phyloP scores from a whole-genome alignment of 1,140 invertebrate species.

The Sweltsa coloradensis region DNA sequence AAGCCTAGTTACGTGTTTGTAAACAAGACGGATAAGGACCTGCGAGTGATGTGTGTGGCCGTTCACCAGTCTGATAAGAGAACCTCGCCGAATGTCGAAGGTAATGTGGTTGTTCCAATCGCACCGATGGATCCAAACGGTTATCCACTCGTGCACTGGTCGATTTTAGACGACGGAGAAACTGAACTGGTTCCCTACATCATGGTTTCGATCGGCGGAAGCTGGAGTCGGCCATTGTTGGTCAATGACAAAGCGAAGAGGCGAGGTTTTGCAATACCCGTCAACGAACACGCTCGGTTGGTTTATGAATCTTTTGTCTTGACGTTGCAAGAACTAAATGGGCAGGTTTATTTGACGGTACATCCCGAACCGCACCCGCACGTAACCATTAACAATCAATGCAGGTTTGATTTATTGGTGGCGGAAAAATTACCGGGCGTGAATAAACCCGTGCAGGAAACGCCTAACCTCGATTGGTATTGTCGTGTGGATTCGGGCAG shows the following conservation, averaged over 20 bases:
- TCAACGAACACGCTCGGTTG: slow-evolving; percentile 26
- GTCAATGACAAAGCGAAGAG: slow-evolving; percentile 1
- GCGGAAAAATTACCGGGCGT: slow-evolving; percentile 20
- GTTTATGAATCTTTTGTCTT: slow-evolving; percentile 18
- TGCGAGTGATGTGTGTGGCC: too few species aligned
- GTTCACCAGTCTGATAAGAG: too few species aligned
- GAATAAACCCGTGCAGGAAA: slow-evolving; percentile 1
- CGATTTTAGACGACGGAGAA: slow-evolving; percentile 12
- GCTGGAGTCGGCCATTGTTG: slow-evolving; percentile 14
- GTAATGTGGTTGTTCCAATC: too few species aligned
- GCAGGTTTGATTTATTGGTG: slow-evolving; percentile 28
- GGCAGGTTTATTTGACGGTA: slow-evolving; percentile 41
- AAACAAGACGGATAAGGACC: too few species aligned
- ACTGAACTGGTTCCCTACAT: slow-evolving; percentile 12
- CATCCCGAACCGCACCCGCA: slow-evolving; percentile 43
- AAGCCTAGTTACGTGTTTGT: slow-evolving; percentile 13
- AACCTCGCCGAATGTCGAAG: too few species aligned
- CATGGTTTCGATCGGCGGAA: slow-evolving; percentile 8
- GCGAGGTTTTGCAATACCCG: slow-evolving; percentile 8
- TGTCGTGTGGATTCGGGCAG: neutral
- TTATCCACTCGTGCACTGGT: slow-evolving; percentile 14
- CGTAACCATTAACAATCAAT: slow-evolving; percentile 37
- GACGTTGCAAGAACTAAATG: slow-evolving; percentile 21
- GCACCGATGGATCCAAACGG: too few species aligned
- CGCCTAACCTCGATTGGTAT: slow-evolving; percentile 6